Percentiles rank a stretch among this genome's conserved stretches.
These are phyloP conservation scores for Coranthus polyacanthus DNA, from an alignment of 2,797 vertebrate species.

Conservation along the genomic window DNA sequence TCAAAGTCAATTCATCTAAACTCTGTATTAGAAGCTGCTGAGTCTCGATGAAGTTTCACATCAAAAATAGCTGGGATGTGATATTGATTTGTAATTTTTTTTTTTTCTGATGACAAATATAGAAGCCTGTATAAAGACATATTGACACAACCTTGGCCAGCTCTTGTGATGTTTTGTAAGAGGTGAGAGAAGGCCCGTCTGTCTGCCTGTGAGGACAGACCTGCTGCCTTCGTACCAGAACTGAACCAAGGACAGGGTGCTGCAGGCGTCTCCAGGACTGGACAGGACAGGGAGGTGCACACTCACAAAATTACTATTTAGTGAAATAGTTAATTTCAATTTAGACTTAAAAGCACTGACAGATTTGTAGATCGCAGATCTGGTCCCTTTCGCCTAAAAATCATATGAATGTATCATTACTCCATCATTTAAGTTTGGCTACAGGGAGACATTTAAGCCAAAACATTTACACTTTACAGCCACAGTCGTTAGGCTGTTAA, in stretches of 20 bases:
- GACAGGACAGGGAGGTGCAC: neutral
- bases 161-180: constrained; percentile 15
- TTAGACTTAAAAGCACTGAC: neutral
- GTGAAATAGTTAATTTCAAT: constrained; percentile 10
- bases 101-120: neutral
- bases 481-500: too few relatives aligned
- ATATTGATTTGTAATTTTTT: too few relatives aligned
- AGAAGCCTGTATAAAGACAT: neutral
- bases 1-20: too few relatives aligned
- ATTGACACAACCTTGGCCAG: constrained; percentile 4
- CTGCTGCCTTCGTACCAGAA: constrained; percentile 18
- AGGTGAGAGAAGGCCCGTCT: constrained; percentile 10
- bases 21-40: too few relatives aligned
- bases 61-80: too few relatives aligned
- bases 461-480: too few relatives aligned
- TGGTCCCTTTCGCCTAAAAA: too few relatives aligned
- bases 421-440: too few relatives aligned
- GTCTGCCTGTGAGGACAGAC: constrained; percentile 11
- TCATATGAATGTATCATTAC: too few relatives aligned
- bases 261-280: neutral
- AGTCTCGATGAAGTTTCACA: too few relatives aligned
- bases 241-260: constrained; percentile 7
- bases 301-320: constrained; percentile 2
- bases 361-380: too few relatives aligned
- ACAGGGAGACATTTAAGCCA: too few relatives aligned